Evolutionary conservation across 2,888 invertebrate species (phyloP).

Genomic region (Ornithoptera alexandrae): DNA sequence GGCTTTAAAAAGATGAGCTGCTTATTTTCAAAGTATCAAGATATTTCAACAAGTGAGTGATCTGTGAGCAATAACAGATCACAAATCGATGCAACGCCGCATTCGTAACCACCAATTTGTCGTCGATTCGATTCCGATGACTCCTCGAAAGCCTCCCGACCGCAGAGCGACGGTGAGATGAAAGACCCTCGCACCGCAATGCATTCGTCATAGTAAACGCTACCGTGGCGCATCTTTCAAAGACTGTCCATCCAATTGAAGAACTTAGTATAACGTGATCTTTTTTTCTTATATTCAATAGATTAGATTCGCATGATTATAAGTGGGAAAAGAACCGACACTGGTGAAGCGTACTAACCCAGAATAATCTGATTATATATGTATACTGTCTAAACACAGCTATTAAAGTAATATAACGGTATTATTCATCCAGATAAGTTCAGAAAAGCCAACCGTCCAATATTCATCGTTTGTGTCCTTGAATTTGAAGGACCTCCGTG

Average conservation of each 20-base stretch:
- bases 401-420: no score
- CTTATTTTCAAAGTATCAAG: constrained; percentile 28
- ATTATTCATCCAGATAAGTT: no score
- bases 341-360: no score
- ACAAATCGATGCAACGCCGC: constrained; percentile 61
- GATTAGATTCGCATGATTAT: no score
- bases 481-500: no score
- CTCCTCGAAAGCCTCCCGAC: constrained; percentile 48
- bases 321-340: no score
- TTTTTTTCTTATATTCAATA: no score
- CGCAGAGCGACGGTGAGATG: constrained; percentile 50
- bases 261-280: neutral
- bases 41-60: constrained; percentile 13
- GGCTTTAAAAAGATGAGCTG: neutral
- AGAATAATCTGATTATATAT: no score
- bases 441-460: no score
- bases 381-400: no score
- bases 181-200: constrained; percentile 47
- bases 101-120: constrained; percentile 52
- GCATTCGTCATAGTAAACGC: constrained; percentile 63
- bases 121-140: constrained; percentile 64
- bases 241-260: constrained; percentile 6
- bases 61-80: constrained; percentile 47
- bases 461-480: no score
- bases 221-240: constrained; percentile 35